Conservation (phyloP, 2,113 vertebrate species). For the Galbula dea region DNA sequence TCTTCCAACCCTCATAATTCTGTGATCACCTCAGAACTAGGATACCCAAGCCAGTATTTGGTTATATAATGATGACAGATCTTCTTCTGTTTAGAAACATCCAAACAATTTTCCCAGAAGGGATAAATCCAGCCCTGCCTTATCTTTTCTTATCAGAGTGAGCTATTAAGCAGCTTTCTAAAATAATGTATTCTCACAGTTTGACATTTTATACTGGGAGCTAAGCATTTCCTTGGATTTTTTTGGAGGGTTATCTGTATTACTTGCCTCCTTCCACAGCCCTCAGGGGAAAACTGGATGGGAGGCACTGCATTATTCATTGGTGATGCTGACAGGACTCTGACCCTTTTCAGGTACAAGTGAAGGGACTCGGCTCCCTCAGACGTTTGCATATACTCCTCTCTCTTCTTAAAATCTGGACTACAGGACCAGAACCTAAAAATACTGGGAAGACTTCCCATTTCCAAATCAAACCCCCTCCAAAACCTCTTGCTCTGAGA, state of each 20-base stretch:
- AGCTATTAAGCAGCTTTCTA: conserved; percentile 10
- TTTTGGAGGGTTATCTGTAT: not conserved
- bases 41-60: not conserved
- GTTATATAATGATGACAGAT: not conserved
- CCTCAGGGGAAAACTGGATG: not conserved
- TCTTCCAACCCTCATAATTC: too few species aligned
- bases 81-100: not conserved
- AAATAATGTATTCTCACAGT: not conserved
- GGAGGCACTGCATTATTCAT: not conserved
- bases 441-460: not conserved
- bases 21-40: not conserved
- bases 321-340: not conserved
- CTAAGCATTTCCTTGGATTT: not conserved
- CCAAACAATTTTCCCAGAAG: not conserved
- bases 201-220: not conserved
- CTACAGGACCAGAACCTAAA: not conserved
- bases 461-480: not conserved
- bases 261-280: not conserved
- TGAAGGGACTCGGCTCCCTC: not conserved
- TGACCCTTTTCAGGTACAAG: not conserved
- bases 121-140: not conserved
- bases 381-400: not conserved
- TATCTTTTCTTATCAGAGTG: conserved; percentile 12
- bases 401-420: not conserved
- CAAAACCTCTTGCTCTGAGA: not conserved